phyloP scores from a whole-genome alignment of 2,797 vertebrate species.

The Ctenosaura bakeri region DNA sequence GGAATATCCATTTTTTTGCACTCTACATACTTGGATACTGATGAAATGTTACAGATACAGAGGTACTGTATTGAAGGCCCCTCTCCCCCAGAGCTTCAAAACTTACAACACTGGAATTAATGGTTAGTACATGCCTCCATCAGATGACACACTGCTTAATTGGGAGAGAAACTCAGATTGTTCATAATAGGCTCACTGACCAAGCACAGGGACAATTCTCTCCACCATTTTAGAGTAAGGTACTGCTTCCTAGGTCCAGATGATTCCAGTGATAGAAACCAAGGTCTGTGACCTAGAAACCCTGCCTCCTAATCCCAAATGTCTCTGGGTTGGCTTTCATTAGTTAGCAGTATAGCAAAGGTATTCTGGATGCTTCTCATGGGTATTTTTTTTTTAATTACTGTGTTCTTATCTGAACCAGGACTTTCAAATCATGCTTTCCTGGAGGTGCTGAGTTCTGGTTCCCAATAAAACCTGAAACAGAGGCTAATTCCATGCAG shows the following conservation, averaged over 20 bases:
- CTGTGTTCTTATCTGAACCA: not conserved
- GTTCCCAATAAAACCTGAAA: not conserved
- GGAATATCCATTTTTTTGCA: not conserved
- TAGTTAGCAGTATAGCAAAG: not conserved
- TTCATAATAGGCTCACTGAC: not conserved
- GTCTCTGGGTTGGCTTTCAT: not conserved
- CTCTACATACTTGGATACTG: not conserved
- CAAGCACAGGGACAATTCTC: too few species aligned
- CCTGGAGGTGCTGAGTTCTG: not conserved
- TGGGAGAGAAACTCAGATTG: not conserved
- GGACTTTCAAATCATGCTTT: not conserved
- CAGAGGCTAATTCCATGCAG: not conserved
- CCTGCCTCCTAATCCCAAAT: not conserved
- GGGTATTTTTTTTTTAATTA: not conserved
- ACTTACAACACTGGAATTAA: not conserved
- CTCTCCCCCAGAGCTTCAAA: not conserved
- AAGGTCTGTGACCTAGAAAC: not conserved
- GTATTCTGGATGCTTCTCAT: not conserved
- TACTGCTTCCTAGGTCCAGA: too few species aligned
- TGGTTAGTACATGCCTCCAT: not conserved
- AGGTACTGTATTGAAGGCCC: not conserved
- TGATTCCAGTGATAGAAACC: not conserved
- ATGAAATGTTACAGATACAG: not conserved
- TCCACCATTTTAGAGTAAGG: too few species aligned
- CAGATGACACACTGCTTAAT: not conserved